Percentiles rank a stretch among this genome's conserved stretches.
Evolutionary conservation across 1,140 invertebrate genomes (phyloP).

Genomic region (Drosophila subpulchrella): DNA sequence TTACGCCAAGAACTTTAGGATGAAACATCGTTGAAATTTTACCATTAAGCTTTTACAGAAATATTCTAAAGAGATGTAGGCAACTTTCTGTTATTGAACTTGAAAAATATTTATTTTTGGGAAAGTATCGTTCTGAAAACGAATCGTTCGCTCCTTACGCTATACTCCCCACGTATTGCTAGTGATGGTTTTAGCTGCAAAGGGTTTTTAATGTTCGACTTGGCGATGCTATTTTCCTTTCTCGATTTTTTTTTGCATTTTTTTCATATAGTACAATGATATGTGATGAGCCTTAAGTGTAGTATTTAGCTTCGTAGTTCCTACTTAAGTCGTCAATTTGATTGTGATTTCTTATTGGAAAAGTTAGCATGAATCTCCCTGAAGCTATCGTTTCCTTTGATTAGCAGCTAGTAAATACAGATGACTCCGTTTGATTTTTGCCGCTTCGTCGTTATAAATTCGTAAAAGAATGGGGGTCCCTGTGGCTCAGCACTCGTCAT

Average conservation of each 20-base stretch:
- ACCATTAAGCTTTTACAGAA: too few species aligned
- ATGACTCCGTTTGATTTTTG: constrained; percentile 7
- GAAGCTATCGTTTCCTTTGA: constrained; percentile 38
- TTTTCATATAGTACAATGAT: constrained; percentile 30
- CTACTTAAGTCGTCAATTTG: constrained; percentile 24
- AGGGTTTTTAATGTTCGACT: too few species aligned
- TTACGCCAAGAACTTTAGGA: too few species aligned
- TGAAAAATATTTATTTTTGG: too few species aligned
- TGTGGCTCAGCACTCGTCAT: constrained; percentile 75
- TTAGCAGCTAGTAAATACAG: constrained; percentile 20
- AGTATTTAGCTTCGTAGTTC: constrained; percentile 18
- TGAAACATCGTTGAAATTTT: too few species aligned
- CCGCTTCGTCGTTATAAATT: constrained; percentile 56
- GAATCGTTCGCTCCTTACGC: too few species aligned
- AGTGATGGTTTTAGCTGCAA: too few species aligned
- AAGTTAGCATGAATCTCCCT: constrained; percentile 50
- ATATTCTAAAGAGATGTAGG: too few species aligned
- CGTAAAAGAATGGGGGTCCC: constrained; percentile 15
- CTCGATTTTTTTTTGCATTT: background rate
- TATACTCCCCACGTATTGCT: too few species aligned
- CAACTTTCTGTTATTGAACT: too few species aligned
- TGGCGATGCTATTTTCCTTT: too few species aligned
- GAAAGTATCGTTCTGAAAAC: too few species aligned
- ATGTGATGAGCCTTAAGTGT: constrained; percentile 22
- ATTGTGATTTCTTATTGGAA: constrained; percentile 40